Evolutionary conservation across 2,888 invertebrate genomes (phyloP), one percentile per base, ranked within the genome.

Genomic region (Drosophila atroscutellata): DNA sequence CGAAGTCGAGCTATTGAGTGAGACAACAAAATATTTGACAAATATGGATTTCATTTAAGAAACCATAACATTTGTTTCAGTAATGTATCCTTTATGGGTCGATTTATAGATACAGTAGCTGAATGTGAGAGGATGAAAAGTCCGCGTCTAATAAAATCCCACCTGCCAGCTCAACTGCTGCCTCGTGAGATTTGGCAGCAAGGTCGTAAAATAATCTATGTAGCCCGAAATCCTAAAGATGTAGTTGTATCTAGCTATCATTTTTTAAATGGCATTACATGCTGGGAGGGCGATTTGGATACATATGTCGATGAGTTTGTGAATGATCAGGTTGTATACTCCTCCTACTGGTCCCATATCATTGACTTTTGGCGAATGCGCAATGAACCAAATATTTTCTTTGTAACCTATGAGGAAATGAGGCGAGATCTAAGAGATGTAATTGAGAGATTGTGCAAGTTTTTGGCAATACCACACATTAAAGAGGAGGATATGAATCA

Each of bases 201-300:
- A 1, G 81, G 81, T 13, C 47, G 68, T 0, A 57, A 96, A 94
- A 94, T 97, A 34, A 94, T 98, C 49, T 98, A 97, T 86, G 95
- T 97, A 0, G 96, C 96, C 0, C 94, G 98, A 73, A 97, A 98
- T 92, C 97, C 97, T 0, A 96, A 97, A 91, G 97, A 97, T 91
- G 96, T 97, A 0, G 95, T 95, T 0, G 96, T 97, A 0, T 97
- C 97, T 0, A 97, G 95, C 91, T 97, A 95, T 86, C 95, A 97
- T 91, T 94, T 95, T 71, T 91, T 95, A 0, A 94, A 95, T 72
- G 94, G 94, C 52, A 95, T 95, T 0, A 95, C 95, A 80, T 95
- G 94, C 74, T 87, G 90, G 13, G 94, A 95, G 30, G 72, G 62
- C 0, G 94, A 95, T 83, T 95, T 96, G 76, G 93, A 94, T 79